phyloP scores from a whole-genome alignment of 2,113 vertebrate genomes.

The Psammodynastes pulverulentus region DNA sequence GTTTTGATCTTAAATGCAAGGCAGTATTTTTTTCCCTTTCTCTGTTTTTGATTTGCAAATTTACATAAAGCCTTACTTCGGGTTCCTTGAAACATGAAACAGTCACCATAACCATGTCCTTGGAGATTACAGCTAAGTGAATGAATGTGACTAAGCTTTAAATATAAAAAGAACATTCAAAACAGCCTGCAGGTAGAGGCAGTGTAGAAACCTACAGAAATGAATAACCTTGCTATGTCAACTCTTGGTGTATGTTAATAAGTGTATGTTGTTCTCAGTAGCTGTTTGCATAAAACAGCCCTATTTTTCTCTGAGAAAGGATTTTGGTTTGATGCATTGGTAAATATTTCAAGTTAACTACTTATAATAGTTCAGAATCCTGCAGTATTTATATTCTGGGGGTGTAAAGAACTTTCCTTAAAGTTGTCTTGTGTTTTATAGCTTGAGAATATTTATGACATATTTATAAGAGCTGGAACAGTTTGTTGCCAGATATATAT shows the following conservation, averaged over 20 bases:
- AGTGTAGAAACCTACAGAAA: slow-evolving; percentile 7
- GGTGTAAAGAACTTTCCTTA: neutral
- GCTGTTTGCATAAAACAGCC: slow-evolving; percentile 39
- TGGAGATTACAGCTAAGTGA: slow-evolving; percentile 7
- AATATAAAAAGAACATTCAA: slow-evolving; percentile 32
- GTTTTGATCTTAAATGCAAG: neutral
- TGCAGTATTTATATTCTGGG: slow-evolving; percentile 1
- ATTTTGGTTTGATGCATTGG: slow-evolving; percentile 13
- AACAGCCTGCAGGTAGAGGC: neutral
- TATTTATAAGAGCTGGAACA: neutral
- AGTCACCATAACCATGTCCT: neutral
- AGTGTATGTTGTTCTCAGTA: slow-evolving; percentile 11
- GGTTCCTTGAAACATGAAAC: slow-evolving; percentile 7
- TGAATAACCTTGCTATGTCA: neutral
- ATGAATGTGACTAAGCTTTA: slow-evolving; percentile 9
- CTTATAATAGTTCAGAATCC: slow-evolving; percentile 25
- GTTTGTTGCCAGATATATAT: neutral
- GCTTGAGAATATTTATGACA: neutral
- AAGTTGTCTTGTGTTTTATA: slow-evolving; percentile 9
- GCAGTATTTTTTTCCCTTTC: neutral
- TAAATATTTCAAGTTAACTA: slow-evolving; percentile 6
- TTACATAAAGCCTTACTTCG: neutral
- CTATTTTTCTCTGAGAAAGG: neutral
- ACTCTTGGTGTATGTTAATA: slow-evolving; percentile 19
- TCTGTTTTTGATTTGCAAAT: neutral